These are phyloP conservation scores for Venusia cambrica DNA, from an alignment of 2,888 invertebrate genomes.

Conservation along the genomic window DNA sequence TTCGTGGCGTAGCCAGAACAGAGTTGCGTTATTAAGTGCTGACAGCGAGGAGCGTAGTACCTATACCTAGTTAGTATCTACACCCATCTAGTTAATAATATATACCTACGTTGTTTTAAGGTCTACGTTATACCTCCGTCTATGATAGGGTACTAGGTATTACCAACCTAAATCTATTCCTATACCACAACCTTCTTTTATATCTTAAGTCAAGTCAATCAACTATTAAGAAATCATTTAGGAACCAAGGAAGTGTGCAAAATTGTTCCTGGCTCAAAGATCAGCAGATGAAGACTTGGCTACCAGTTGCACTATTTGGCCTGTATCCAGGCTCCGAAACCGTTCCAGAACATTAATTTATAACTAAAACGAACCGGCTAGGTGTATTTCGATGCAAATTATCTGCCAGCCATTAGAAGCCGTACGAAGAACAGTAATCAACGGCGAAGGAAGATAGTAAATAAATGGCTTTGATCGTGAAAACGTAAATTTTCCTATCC, in stretches of 20 bases:
- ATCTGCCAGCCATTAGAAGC: conserved; percentile 1
- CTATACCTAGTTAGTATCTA: too few relatives aligned
- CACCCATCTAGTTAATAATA: too few relatives aligned
- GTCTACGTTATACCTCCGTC: too few relatives aligned
- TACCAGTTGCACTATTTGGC: conserved; percentile 22
- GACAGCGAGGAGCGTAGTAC: too few relatives aligned
- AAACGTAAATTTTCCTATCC: conserved; percentile 8
- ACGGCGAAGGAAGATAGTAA: not conserved
- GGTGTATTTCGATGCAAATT: conserved; percentile 8
- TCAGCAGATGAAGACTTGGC: conserved; percentile 20
- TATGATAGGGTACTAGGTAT: too few relatives aligned
- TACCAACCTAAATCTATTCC: too few relatives aligned
- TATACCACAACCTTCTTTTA: too few relatives aligned
- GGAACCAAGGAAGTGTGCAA: conserved; percentile 8
- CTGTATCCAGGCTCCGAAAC: conserved; percentile 20
- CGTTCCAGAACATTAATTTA: conserved; percentile 17
- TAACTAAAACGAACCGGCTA: conserved; percentile 10
- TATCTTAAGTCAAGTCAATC: too few relatives aligned
- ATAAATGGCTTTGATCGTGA: conserved; percentile 5
- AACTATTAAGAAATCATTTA: too few relatives aligned
- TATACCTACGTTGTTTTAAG: too few relatives aligned
- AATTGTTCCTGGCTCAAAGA: conserved; percentile 12
- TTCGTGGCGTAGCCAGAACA: too few relatives aligned
- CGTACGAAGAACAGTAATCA: not conserved
- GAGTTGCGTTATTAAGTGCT: too few relatives aligned